A percentile compares a stretch with the other conserved stretches of the same genome.
Conservation (phyloP, 2,888 invertebrate species). For the Seira musarum region DNA sequence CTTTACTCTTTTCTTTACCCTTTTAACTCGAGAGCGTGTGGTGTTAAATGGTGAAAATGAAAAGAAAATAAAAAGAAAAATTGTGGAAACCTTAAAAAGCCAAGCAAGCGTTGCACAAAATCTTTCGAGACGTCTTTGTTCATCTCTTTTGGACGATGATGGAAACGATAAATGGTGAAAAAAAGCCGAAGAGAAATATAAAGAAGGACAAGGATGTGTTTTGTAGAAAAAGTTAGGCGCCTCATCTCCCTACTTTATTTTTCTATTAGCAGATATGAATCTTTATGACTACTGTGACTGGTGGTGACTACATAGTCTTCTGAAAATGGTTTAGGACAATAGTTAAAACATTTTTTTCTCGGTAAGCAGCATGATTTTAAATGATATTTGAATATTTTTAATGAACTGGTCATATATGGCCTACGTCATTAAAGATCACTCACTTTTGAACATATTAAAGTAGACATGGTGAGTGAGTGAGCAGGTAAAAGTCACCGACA, state of each 20-base stretch:
- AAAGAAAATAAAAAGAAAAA: not conserved
- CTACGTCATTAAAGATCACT: too few relatives aligned
- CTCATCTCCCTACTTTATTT: constrained; percentile 28
- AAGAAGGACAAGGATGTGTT: constrained; percentile 23
- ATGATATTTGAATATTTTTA: too few relatives aligned
- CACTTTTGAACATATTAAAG: too few relatives aligned
- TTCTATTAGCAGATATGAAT: constrained; percentile 38
- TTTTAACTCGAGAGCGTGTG: not conserved
- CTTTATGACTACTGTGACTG: constrained; percentile 51
- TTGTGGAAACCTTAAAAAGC: not conserved
- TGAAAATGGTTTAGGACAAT: too few relatives aligned
- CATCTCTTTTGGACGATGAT: constrained; percentile 10
- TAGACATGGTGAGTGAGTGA: too few relatives aligned
- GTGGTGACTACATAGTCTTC: too few relatives aligned
- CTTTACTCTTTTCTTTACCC: too few relatives aligned
- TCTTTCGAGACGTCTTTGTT: not conserved
- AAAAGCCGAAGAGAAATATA: constrained; percentile 40
- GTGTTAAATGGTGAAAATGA: not conserved
- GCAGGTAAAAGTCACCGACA: too few relatives aligned
- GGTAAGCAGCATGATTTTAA: too few relatives aligned
- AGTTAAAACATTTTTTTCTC: constrained; percentile 3
- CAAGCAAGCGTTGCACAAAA: not conserved
- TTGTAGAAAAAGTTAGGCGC: constrained; percentile 32
- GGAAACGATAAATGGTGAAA: constrained; percentile 30
- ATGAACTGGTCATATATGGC: too few relatives aligned